A percentile compares a stretch with the other conserved stretches of the same genome.
phyloP scores from a whole-genome alignment of 1,140 invertebrate genomes.

The Camponotus vicinus region DNA sequence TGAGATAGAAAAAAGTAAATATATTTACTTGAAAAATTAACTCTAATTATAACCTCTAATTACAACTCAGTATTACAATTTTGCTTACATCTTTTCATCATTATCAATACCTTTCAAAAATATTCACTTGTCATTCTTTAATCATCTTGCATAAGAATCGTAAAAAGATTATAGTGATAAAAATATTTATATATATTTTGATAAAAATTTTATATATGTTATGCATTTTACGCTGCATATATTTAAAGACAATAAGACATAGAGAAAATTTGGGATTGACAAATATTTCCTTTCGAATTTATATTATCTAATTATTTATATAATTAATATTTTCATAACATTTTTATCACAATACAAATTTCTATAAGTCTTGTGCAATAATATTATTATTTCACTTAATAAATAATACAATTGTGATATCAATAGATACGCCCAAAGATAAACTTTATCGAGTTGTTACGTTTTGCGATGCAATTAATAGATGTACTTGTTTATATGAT shows the following conservation, averaged over 20 bases:
- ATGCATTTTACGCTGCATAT: neutral
- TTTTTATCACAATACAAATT: neutral
- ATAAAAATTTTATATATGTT: neutral
- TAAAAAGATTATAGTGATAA: neutral
- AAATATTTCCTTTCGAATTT: neutral
- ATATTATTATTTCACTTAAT: neutral
- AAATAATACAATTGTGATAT: neutral
- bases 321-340: neutral
- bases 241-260: neutral
- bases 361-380: neutral
- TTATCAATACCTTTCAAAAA: too few species aligned
- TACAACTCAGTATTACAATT: too few species aligned
- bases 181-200: neutral
- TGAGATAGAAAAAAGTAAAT: too few species aligned
- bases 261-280: too few species aligned
- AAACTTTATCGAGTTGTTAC: conserved; percentile 13
- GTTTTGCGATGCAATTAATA: neutral
- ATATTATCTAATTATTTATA: neutral
- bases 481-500: neutral
- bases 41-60: too few species aligned
- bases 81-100: too few species aligned
- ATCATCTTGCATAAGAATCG: too few species aligned
- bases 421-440: neutral
- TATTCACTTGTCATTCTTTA: too few species aligned
- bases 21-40: too few species aligned